Evolutionary conservation across 2,888 invertebrate species (phyloP).

Genomic region (Standfussiana lucernea): DNA sequence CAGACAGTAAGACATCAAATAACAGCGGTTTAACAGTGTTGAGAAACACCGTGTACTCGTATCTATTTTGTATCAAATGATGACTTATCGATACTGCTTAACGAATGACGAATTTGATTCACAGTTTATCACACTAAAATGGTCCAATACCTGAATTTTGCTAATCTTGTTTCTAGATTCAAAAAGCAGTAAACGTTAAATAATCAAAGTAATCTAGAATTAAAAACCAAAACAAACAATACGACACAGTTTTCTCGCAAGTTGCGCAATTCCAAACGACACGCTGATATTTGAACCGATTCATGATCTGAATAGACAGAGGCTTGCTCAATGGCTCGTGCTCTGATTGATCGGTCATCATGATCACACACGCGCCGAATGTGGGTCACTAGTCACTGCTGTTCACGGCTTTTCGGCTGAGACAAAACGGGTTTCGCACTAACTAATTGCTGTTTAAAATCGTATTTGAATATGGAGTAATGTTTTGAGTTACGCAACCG

Average conservation of each 20-base stretch:
- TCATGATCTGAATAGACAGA: constrained; percentile 76
- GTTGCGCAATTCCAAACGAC: constrained; percentile 75
- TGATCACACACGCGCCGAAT: constrained; percentile 72
- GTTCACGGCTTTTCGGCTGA: constrained; percentile 59
- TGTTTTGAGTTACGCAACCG: constrained; percentile 42
- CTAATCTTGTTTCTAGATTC: neutral
- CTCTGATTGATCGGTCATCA: constrained; percentile 73
- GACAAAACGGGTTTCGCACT: constrained; percentile 66
- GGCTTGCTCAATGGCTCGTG: constrained; percentile 80
- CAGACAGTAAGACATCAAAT: neutral
- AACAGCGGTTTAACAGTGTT: neutral
- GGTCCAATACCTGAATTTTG: neutral
- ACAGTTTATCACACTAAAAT: neutral
- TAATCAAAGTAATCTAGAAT: neutral
- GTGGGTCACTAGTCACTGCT: constrained; percentile 69
- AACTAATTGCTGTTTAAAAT: constrained; percentile 62
- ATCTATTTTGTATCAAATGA: too few species aligned
- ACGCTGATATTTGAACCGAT: constrained; percentile 79
- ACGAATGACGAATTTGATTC: neutral
- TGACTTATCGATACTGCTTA: neutral
- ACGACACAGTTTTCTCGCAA: constrained; percentile 51
- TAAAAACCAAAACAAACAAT: constrained; percentile 28
- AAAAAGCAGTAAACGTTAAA: neutral
- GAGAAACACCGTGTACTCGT: neutral
- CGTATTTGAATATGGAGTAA: constrained; percentile 52